A percentile compares a stretch with the other conserved stretches of the same genome.
Conservation (phyloP, 2,797 vertebrate genomes). For the Loriculus beryllinus region DNA sequence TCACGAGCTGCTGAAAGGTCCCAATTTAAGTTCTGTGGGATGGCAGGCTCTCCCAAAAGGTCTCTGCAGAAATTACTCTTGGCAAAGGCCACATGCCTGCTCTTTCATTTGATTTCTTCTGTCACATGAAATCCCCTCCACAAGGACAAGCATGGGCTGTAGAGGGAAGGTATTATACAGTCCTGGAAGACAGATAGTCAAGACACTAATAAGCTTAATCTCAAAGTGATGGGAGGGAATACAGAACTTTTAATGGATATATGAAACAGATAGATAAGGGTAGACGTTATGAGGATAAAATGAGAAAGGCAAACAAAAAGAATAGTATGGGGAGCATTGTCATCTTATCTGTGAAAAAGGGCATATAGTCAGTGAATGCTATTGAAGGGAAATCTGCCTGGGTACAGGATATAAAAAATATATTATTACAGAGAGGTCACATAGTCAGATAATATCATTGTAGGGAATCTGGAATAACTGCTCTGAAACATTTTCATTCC, state of each 20-base stretch:
- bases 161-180: neutral
- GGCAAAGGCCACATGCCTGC: neutral
- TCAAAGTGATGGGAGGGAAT: neutral
- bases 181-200: neutral
- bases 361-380: neutral
- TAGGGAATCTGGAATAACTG: neutral
- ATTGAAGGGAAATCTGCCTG: neutral
- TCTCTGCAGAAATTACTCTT: neutral
- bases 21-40: slow-evolving; percentile 26
- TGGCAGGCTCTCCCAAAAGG: neutral
- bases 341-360: neutral
- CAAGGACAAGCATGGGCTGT: neutral
- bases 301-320: neutral
- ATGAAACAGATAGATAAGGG: neutral
- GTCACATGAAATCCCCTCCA: neutral
- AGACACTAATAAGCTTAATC: neutral
- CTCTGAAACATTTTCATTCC: neutral
- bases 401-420: neutral
- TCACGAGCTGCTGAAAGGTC: slow-evolving; percentile 35
- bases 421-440: neutral
- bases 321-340: neutral
- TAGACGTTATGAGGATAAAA: neutral
- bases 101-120: neutral
- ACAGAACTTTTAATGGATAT: neutral
- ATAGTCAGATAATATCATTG: neutral